These are phyloP conservation scores for Thinocorus orbignyianus DNA, from an alignment of 2,113 vertebrate genomes.

Conservation along the genomic window DNA sequence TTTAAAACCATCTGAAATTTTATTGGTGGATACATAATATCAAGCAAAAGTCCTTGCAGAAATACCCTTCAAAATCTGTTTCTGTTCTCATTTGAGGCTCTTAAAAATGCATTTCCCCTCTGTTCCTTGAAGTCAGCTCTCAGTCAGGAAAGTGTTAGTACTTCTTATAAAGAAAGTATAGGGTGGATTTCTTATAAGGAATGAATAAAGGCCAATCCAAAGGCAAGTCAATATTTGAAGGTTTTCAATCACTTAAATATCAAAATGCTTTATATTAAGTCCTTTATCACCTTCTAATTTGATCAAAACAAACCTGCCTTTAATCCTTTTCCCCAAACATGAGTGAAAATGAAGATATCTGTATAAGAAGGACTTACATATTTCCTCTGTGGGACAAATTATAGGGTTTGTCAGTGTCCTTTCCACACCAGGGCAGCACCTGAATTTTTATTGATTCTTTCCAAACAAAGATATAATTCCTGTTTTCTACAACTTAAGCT, in stretches of 20 bases:
- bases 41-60: not conserved
- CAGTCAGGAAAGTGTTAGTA: not conserved
- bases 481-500: not conserved
- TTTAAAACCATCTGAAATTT: not conserved
- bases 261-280: not conserved
- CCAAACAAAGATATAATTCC: not conserved
- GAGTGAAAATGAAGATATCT: not conserved
- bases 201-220: not conserved
- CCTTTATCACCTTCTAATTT: not conserved
- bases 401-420: not conserved
- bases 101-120: not conserved
- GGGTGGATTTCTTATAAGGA: not conserved
- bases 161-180: not conserved
- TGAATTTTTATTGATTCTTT: not conserved
- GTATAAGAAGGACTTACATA: not conserved
- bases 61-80: not conserved
- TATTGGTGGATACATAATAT: not conserved
- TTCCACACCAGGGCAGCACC: not conserved
- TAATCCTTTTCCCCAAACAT: not conserved
- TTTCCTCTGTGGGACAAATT: not conserved
- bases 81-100: not conserved
- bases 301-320: not conserved
- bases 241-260: not conserved
- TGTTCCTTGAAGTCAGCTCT: not conserved
- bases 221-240: not conserved